phyloP scores from a whole-genome alignment of 2,888 invertebrate genomes.

The Muscina levida region DNA sequence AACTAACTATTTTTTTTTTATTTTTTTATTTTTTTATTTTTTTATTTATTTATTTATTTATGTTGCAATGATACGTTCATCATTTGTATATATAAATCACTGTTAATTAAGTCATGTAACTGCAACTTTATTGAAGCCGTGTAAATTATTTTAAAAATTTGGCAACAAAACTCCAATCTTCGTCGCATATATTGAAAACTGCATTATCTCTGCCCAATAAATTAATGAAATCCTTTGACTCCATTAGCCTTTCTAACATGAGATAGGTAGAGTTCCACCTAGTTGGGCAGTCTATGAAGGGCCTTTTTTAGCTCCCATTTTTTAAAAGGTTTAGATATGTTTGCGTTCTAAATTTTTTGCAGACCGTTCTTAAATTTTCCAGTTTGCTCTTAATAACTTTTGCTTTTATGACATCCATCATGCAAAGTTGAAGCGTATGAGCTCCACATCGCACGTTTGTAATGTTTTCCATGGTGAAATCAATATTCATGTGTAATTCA shows the following conservation, averaged over 20 bases:
- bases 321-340: background rate
- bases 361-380: background rate
- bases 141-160: conserved; percentile 37
- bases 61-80: conserved; percentile 19
- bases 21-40: too few relatives aligned
- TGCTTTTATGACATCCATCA: conserved; percentile 30
- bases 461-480: conserved; percentile 46
- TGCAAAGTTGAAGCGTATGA: conserved; percentile 39
- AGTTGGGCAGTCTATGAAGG: conserved; percentile 31
- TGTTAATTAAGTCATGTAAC: conserved; percentile 38
- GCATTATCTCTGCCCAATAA: conserved; percentile 20
- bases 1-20: too few relatives aligned
- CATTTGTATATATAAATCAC: conserved; percentile 48
- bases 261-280: conserved; percentile 49
- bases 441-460: conserved; percentile 43
- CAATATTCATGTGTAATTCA: conserved; percentile 30
- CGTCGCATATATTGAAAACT: conserved; percentile 11
- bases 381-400: conserved; percentile 7
- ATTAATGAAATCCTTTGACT: conserved; percentile 37
- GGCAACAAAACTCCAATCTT: conserved; percentile 11
- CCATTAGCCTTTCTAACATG: conserved; percentile 42
- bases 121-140: conserved; percentile 45
- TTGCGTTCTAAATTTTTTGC: background rate
- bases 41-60: too few relatives aligned
- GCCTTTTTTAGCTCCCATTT: conserved; percentile 1